A percentile compares a stretch with the other conserved stretches of the same genome.
phyloP scores from a whole-genome alignment of 2,888 invertebrate species.

The Thysanoteuthis rhombus region DNA sequence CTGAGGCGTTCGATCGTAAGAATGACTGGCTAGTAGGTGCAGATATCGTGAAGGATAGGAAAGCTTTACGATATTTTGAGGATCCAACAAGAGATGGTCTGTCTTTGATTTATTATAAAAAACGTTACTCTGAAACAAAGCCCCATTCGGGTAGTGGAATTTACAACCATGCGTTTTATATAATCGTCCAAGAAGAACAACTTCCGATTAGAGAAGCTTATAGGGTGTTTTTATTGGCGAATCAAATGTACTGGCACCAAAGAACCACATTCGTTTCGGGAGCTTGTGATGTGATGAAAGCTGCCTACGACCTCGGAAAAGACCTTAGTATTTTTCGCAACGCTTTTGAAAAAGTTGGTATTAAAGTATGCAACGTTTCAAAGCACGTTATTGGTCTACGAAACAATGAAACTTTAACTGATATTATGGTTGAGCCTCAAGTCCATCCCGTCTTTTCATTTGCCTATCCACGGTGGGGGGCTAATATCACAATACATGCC shows the following conservation, averaged over 20 bases:
- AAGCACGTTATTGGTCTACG: slow-evolving; percentile 40
- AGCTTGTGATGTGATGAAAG: slow-evolving; percentile 49
- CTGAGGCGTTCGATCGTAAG: slow-evolving; percentile 32
- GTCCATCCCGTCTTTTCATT: slow-evolving; percentile 44
- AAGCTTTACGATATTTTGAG: slow-evolving; percentile 45
- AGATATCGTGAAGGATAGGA: slow-evolving; percentile 34
- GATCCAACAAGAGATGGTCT: slow-evolving; percentile 44
- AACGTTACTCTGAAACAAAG: slow-evolving; percentile 42
- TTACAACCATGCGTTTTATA: slow-evolving; percentile 46
- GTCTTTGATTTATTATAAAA: slow-evolving; percentile 44
- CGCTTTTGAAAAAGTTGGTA: slow-evolving; percentile 47
- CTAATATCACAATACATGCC: slow-evolving; percentile 23
- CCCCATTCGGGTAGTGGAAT: slow-evolving; percentile 50
- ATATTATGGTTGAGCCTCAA: slow-evolving; percentile 39
- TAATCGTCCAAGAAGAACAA: slow-evolving; percentile 40
- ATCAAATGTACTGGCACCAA: slow-evolving; percentile 50
- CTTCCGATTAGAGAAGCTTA: slow-evolving; percentile 42
- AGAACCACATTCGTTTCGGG: slow-evolving; percentile 42
- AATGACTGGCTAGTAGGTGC: slow-evolving; percentile 39
- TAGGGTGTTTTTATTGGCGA: slow-evolving; percentile 47
- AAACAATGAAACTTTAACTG: slow-evolving; percentile 37
- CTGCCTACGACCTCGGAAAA: slow-evolving; percentile 47
- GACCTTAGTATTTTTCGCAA: slow-evolving; percentile 38
- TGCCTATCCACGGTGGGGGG: slow-evolving; percentile 38
- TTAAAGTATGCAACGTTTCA: slow-evolving; percentile 44